phyloP scores from a whole-genome alignment of 2,888 invertebrate species.

The Drosophila picticornis region DNA sequence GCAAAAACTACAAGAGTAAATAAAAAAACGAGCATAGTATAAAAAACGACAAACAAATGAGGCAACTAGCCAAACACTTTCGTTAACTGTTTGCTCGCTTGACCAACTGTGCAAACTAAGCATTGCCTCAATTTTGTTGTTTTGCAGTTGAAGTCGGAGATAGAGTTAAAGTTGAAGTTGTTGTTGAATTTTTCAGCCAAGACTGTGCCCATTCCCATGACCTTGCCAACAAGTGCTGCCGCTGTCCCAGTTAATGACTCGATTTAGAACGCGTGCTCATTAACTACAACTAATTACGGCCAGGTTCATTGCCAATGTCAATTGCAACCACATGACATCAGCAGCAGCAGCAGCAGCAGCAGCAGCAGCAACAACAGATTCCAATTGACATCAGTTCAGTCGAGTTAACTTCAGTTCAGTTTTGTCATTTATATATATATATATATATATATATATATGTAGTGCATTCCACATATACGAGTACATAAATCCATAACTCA shows the following conservation, averaged over 20 bases:
- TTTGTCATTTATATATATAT: slow-evolving; percentile 9
- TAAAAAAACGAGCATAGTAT: background rate
- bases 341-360: slow-evolving; percentile 25
- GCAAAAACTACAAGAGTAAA: slow-evolving; percentile 4
- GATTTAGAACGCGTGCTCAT: slow-evolving; percentile 64
- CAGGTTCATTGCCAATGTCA: slow-evolving; percentile 78
- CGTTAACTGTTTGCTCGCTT: slow-evolving; percentile 70
- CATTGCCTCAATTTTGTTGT: slow-evolving; percentile 37
- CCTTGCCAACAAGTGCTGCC: slow-evolving; percentile 52
- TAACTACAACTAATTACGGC: slow-evolving; percentile 68
- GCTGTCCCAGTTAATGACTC: slow-evolving; percentile 40
- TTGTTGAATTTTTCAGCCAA: background rate
- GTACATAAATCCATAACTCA: slow-evolving; percentile 37
- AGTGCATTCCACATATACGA: slow-evolving; percentile 11
- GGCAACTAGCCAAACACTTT: slow-evolving; percentile 69
- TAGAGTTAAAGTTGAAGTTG: slow-evolving; percentile 16
- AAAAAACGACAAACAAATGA: slow-evolving; percentile 54
- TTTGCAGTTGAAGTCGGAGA: slow-evolving; percentile 4
- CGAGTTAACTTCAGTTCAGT: slow-evolving; percentile 28
- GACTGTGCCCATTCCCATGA: slow-evolving; percentile 68
- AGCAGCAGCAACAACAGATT: slow-evolving; percentile 4
- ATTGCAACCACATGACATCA: slow-evolving; percentile 74
- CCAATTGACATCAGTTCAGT: slow-evolving; percentile 33
- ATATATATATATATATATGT: background rate
- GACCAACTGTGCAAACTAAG: slow-evolving; percentile 71